Percentiles rank a stretch among this genome's conserved stretches.
These are phyloP conservation scores for Spatulosminthurus flaviceps DNA, from an alignment of 2,888 invertebrate genomes.

Conservation along the genomic window DNA sequence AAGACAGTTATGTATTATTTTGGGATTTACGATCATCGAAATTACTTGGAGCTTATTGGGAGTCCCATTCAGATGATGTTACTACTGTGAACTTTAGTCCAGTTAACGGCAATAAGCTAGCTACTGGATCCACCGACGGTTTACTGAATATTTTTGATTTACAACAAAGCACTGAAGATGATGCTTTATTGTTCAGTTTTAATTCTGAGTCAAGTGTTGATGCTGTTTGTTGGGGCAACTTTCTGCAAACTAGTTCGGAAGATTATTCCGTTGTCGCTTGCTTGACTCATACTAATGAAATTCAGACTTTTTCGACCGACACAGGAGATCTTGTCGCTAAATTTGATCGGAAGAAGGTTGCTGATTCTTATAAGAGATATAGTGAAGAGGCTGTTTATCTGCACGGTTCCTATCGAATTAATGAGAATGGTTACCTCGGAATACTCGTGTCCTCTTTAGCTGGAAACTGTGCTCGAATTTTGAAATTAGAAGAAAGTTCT, in stretches of 20 bases:
- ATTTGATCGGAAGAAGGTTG: slow-evolving; percentile 72
- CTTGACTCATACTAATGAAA: slow-evolving; percentile 76
- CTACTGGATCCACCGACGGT: slow-evolving; percentile 84
- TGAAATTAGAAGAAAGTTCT: slow-evolving; percentile 45
- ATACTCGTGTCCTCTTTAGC: slow-evolving; percentile 33
- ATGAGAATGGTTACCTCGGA: neutral
- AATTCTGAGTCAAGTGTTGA: slow-evolving; percentile 82
- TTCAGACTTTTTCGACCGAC: slow-evolving; percentile 76
- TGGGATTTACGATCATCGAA: slow-evolving; percentile 76
- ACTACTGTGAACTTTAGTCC: slow-evolving; percentile 80
- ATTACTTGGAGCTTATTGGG: slow-evolving; percentile 82
- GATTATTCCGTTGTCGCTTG: slow-evolving; percentile 70
- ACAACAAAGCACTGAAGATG: slow-evolving; percentile 77
- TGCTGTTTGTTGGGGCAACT: slow-evolving; percentile 8
- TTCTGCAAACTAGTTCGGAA: neutral
- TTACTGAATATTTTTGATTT: slow-evolving; percentile 86
- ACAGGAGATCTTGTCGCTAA: slow-evolving; percentile 72
- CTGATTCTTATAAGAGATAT: slow-evolving; percentile 67
- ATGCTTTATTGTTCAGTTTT: slow-evolving; percentile 79
- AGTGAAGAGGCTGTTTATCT: slow-evolving; percentile 52
- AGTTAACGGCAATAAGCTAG: slow-evolving; percentile 73
- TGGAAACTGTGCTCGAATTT: slow-evolving; percentile 46
- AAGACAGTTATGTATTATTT: slow-evolving; percentile 80
- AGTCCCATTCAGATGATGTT: slow-evolving; percentile 83
- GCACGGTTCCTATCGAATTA: slow-evolving; percentile 48